Conservation (phyloP, 2,888 invertebrate species). For the Eupithecia abbreviata region DNA sequence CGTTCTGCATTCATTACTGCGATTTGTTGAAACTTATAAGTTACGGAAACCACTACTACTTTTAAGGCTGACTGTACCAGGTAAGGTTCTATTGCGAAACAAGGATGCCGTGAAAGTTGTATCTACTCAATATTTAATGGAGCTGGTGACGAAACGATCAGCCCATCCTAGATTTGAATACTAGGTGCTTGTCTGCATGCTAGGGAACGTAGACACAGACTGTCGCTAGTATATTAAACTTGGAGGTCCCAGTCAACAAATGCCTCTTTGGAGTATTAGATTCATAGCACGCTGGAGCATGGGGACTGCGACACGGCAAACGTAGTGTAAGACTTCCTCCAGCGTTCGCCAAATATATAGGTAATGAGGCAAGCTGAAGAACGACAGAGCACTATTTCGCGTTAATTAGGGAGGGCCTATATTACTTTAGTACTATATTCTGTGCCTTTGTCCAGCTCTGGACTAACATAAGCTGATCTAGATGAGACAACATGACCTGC, state of each 20-base stretch:
- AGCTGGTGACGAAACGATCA: slow-evolving; percentile 1
- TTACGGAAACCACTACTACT: not conserved
- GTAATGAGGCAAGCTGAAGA: no score
- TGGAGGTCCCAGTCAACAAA: not conserved
- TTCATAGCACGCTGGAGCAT: not conserved
- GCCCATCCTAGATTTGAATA: slow-evolving; percentile 11
- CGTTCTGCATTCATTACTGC: not conserved
- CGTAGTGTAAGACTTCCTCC: no score
- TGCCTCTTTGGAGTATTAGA: not conserved
- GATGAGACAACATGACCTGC: no score
- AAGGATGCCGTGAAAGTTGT: slow-evolving; percentile 30
- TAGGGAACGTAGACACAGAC: not conserved
- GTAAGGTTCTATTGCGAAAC: slow-evolving; percentile 23
- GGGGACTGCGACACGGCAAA: no score
- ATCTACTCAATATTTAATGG: slow-evolving; percentile 26
- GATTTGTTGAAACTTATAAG: not conserved
- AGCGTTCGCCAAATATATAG: no score
- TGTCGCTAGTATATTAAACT: not conserved
- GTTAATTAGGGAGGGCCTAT: no score
- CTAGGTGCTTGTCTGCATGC: not conserved
- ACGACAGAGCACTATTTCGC: no score
- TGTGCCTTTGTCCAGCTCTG: no score
- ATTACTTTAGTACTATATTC: no score
- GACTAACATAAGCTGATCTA: no score
- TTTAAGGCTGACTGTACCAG: slow-evolving; percentile 1